Percentiles rank a stretch among this genome's conserved stretches.
phyloP scores from a whole-genome alignment of 2,797 vertebrate species.

The Corythornis leucogaster region DNA sequence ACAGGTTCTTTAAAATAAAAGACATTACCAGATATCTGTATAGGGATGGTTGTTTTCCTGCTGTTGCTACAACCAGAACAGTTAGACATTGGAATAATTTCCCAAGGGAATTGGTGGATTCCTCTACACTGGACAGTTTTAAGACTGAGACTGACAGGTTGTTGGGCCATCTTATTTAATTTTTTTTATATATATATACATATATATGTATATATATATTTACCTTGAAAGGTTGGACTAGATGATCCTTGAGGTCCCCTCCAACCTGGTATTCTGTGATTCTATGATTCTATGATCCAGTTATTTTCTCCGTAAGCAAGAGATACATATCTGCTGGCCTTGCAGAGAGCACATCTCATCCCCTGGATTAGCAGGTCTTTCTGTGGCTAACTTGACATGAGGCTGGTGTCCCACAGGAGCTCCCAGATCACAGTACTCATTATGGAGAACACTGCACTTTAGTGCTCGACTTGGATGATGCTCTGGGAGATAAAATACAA shows the following conservation, averaged over 20 bases:
- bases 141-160: too few species aligned
- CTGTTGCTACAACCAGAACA: background rate
- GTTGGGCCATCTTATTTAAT: too few species aligned
- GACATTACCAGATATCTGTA: background rate
- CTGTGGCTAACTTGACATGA: background rate
- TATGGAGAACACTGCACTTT: constrained; percentile 46
- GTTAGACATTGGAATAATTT: too few species aligned
- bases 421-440: constrained; percentile 12
- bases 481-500: constrained; percentile 40
- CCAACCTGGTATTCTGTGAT: too few species aligned
- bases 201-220: too few species aligned
- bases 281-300: background rate
- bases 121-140: too few species aligned
- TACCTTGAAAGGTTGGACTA: too few species aligned
- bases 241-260: too few species aligned
- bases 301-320: background rate
- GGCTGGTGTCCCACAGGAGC: background rate
- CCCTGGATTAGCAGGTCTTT: constrained; percentile 51
- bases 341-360: background rate
- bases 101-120: too few species aligned
- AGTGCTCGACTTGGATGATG: constrained; percentile 34
- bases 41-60: background rate
- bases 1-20: background rate
- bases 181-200: too few species aligned
- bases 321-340: background rate